Evolutionary conservation across 64 coral and sea anemone species (phyloP).

Genomic region (Trachythela sp.): DNA sequence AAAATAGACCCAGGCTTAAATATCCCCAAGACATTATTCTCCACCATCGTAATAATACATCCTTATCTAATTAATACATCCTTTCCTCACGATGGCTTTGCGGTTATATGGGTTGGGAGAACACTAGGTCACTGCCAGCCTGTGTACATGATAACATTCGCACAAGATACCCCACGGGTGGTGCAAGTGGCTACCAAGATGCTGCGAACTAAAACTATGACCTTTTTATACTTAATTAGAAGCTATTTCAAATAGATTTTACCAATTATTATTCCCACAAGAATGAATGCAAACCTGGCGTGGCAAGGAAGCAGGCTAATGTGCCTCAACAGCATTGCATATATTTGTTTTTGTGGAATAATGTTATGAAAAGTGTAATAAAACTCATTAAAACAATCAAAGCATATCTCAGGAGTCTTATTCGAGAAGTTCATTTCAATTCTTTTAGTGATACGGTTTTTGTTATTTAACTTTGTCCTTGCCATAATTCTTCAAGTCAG

Average conservation of each 20-base stretch:
- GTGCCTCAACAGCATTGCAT: too few relatives aligned
- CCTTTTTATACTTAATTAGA: background rate
- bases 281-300: too few relatives aligned
- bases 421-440: background rate
- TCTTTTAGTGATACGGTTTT: background rate
- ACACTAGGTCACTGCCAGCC: constrained; percentile 34
- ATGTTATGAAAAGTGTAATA: too few relatives aligned
- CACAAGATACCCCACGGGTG: background rate
- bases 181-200: background rate
- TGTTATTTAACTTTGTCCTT: background rate
- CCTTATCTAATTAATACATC: too few relatives aligned
- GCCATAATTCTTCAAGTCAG: too few relatives aligned
- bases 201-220: background rate
- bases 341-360: too few relatives aligned
- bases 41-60: too few relatives aligned
- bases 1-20: too few relatives aligned
- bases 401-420: background rate
- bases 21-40: too few relatives aligned
- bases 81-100: constrained; percentile 49
- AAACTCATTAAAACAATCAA: background rate
- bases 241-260: too few relatives aligned
- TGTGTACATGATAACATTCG: constrained; percentile 34
- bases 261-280: too few relatives aligned
- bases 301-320: too few relatives aligned
- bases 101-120: constrained; percentile 51